These are phyloP conservation scores for Gobius niger DNA, from an alignment of 2,113 vertebrate genomes.

Conservation along the genomic window DNA sequence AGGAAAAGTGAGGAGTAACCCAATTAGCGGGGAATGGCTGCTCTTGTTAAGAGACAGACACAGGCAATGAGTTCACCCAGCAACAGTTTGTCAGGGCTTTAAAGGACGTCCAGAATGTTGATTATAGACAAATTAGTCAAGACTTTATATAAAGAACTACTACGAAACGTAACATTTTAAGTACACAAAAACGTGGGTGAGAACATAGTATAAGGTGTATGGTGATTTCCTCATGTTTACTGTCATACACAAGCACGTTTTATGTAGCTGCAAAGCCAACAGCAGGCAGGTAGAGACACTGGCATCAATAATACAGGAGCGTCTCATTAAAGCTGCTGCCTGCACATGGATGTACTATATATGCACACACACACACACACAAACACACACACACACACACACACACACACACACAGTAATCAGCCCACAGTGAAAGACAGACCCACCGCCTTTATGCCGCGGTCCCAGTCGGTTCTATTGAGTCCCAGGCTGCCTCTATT, in stretches of 20 bases:
- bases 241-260: slow-evolving; percentile 7
- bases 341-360: slow-evolving; percentile 45
- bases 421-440: slow-evolving; percentile 67
- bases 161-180: too few relatives aligned
- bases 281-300: slow-evolving; percentile 71
- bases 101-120: neutral
- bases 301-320: slow-evolving; percentile 81
- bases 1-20: slow-evolving; percentile 30
- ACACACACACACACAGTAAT: slow-evolving; percentile 57
- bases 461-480: slow-evolving; percentile 56
- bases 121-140: slow-evolving; percentile 1
- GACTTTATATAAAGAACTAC: too few relatives aligned
- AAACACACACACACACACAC: slow-evolving; percentile 17
- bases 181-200: too few relatives aligned
- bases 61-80: slow-evolving; percentile 7
- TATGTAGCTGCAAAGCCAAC: slow-evolving; percentile 55
- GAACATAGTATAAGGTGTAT: neutral
- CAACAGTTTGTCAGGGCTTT: slow-evolving; percentile 17
- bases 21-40: slow-evolving; percentile 28
- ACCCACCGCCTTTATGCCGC: slow-evolving; percentile 55
- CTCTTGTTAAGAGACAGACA: slow-evolving; percentile 27
- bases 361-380: slow-evolving; percentile 29
- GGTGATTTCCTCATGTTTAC: neutral
- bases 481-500: slow-evolving; percentile 60
- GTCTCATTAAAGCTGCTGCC: slow-evolving; percentile 67